Percentiles rank a stretch among this genome's conserved stretches.
These are phyloP conservation scores for Chironomus striatipennis DNA, from an alignment of 1,140 invertebrate genomes.

Conservation along the genomic window DNA sequence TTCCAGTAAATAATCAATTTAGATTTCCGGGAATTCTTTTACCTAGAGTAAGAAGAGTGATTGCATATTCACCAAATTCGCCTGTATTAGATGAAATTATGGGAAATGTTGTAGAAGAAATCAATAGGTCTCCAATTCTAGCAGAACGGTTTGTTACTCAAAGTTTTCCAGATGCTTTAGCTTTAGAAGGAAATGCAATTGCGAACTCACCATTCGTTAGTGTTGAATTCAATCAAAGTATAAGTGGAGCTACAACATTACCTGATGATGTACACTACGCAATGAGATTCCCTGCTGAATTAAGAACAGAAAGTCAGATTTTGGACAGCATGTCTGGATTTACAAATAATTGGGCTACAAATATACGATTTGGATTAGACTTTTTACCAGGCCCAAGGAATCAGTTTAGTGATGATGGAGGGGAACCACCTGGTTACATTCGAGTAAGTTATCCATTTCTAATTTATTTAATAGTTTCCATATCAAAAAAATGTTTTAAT, in stretches of 20 bases:
- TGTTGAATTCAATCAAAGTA: conserved; percentile 18
- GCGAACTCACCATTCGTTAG: not conserved
- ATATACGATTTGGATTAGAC: not conserved
- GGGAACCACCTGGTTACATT: conserved; percentile 43
- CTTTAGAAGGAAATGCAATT: not conserved
- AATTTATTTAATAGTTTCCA: no score
- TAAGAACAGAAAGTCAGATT: not conserved
- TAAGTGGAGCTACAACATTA: not conserved
- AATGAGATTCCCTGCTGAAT: conserved; percentile 15
- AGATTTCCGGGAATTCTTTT: not conserved
- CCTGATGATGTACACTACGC: not conserved
- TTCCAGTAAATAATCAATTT: not conserved
- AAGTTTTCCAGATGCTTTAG: not conserved
- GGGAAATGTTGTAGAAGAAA: not conserved
- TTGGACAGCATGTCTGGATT: not conserved
- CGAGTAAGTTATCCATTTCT: conserved; percentile 24
- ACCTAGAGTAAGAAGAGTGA: not conserved
- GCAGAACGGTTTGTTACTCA: not conserved
- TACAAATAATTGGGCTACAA: not conserved
- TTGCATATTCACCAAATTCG: not conserved
- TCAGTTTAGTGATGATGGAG: conserved; percentile 30
- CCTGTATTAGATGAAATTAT: not conserved
- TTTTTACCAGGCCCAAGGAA: conserved; percentile 33
- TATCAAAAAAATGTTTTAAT: no score
- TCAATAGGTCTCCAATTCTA: not conserved